Percentiles rank a stretch among this genome's conserved stretches.
These are phyloP conservation scores for Ctenicera cuprea DNA, from an alignment of 2,888 invertebrate genomes.

Conservation along the genomic window DNA sequence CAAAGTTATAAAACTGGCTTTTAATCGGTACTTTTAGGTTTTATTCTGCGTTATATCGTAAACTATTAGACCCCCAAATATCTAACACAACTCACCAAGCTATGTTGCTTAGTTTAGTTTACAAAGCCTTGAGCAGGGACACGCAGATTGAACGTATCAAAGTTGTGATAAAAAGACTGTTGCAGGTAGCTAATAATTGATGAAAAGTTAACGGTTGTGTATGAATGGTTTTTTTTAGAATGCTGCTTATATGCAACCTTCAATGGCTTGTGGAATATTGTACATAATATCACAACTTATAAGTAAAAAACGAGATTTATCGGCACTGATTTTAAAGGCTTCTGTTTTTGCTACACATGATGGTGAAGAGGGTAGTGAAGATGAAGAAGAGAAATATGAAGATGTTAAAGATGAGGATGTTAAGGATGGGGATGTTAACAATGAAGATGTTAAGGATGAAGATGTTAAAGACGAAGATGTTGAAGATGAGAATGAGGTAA, in stretches of 20 bases:
- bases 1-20: conserved; percentile 9
- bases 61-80: conserved; percentile 86
- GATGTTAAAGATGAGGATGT: conserved; percentile 61
- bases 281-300: conserved; percentile 85
- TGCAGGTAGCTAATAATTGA: conserved; percentile 75
- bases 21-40: conserved; percentile 74
- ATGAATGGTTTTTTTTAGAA: conserved; percentile 15
- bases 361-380: conserved; percentile 61
- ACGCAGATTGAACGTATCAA: conserved; percentile 81
- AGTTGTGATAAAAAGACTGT: conserved; percentile 90
- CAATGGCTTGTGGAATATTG: conserved; percentile 88
- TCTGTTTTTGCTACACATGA: conserved; percentile 54
- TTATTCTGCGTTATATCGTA: conserved; percentile 92
- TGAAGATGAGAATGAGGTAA: conserved; percentile 7
- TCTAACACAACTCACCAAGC: conserved; percentile 82
- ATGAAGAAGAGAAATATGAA: conserved; percentile 64
- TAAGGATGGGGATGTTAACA: conserved; percentile 32
- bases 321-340: conserved; percentile 63
- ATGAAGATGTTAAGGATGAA: conserved; percentile 45
- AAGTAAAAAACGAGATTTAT: conserved; percentile 65
- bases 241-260: conserved; percentile 79
- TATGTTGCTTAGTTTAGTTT: conserved; percentile 90
- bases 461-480: not conserved
- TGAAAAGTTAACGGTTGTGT: not conserved
- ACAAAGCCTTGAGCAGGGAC: conserved; percentile 90